A percentile compares a stretch with the other conserved stretches of the same genome.
These are phyloP conservation scores for Diadema setosum DNA, from an alignment of 35 echinoderm and acorn worm genomes.

Conservation along the genomic window DNA sequence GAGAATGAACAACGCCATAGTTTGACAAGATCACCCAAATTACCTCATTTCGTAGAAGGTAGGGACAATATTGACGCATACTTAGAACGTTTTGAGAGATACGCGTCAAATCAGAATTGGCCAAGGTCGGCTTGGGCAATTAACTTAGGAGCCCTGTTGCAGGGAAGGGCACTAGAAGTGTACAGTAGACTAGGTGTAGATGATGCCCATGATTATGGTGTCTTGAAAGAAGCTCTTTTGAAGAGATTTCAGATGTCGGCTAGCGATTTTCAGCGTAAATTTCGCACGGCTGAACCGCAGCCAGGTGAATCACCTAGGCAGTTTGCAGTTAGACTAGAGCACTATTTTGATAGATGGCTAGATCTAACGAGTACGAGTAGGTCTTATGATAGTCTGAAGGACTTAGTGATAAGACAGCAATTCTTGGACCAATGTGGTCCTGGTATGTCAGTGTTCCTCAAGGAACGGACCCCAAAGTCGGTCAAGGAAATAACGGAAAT, in stretches of 20 bases:
- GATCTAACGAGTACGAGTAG: not conserved
- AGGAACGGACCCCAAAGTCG: conserved; percentile 26
- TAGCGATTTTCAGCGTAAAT: conserved; percentile 25
- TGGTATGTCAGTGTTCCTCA: conserved; percentile 46
- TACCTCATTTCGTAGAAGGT: conserved; percentile 42
- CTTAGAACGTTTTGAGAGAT: conserved; percentile 62
- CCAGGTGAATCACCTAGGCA: conserved; percentile 24
- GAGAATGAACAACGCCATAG: no score
- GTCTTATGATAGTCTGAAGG: conserved; percentile 25
- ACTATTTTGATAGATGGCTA: conserved; percentile 26
- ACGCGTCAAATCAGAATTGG: conserved; percentile 42
- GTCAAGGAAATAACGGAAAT: not conserved
- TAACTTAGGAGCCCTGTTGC: conserved; percentile 43
- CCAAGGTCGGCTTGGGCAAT: conserved; percentile 21
- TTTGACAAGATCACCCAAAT: no score
- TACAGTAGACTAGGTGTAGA: conserved; percentile 22
- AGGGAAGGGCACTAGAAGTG: conserved; percentile 43
- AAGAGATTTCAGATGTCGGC: conserved; percentile 45
- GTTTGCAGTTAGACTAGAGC: conserved; percentile 3
- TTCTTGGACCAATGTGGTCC: conserved; percentile 20
- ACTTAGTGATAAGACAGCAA: conserved; percentile 47
- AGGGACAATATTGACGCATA: conserved; percentile 80
- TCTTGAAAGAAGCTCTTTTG: conserved; percentile 50
- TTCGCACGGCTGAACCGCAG: conserved; percentile 1
- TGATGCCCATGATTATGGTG: conserved; percentile 50